Percentiles rank a stretch among this genome's conserved stretches.
phyloP scores from a whole-genome alignment of 2,797 vertebrate species.

The Enoplosus armatus region DNA sequence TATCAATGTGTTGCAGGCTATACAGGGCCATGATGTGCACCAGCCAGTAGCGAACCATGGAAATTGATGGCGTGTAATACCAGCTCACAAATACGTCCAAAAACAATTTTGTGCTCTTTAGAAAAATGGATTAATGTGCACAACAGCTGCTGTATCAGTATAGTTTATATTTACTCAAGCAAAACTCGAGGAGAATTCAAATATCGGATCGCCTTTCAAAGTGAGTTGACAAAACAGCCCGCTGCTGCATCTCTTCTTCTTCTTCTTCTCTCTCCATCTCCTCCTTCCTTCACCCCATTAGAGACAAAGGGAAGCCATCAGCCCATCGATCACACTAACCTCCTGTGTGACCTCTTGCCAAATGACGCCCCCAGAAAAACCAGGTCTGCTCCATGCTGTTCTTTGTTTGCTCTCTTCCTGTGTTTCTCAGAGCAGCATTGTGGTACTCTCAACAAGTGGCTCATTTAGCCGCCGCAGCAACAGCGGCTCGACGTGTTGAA shows the following conservation, averaged over 20 bases:
- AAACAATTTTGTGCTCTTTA: fast-evolving
- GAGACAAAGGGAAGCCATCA: slow-evolving; percentile 52
- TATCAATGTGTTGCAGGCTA: not conserved
- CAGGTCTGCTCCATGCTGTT: slow-evolving; percentile 61
- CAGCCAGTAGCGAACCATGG: not conserved
- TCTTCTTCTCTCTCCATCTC: slow-evolving; percentile 14
- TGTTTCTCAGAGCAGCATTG: slow-evolving; percentile 79
- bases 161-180: not conserved
- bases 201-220: not conserved
- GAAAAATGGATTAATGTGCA: not conserved
- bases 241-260: slow-evolving; percentile 6
- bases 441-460: slow-evolving; percentile 77
- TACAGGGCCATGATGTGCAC: not conserved
- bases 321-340: slow-evolving; percentile 68
- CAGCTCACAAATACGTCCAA: too few species aligned
- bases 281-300: slow-evolving; percentile 41
- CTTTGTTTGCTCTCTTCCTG: slow-evolving; percentile 81
- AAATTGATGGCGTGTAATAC: not conserved
- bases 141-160: not conserved
- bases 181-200: not conserved
- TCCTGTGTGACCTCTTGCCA: slow-evolving; percentile 57
- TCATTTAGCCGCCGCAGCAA: slow-evolving; percentile 64
- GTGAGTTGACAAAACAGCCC: not conserved
- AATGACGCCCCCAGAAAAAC: slow-evolving; percentile 35
- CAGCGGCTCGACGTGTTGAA: slow-evolving; percentile 67